Percentiles rank a stretch among this genome's conserved stretches.
These are phyloP conservation scores for Drosophila lacteicornis DNA, from an alignment of 1,140 invertebrate species.

Conservation along the genomic window DNA sequence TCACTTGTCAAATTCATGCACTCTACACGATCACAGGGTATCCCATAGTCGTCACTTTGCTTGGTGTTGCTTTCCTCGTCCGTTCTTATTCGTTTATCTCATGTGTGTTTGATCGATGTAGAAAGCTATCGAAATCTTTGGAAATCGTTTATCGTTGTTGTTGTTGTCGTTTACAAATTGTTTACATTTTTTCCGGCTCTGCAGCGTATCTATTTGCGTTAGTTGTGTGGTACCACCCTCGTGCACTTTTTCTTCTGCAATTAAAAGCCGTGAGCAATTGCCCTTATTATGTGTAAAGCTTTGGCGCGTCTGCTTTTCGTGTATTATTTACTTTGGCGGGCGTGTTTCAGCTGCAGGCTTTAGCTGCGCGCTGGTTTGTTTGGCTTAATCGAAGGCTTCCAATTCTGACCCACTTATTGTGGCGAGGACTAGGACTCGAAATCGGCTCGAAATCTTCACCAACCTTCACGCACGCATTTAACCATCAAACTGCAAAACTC, in stretches of 20 bases:
- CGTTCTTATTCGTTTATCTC: conserved; percentile 33
- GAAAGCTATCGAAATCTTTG: conserved; percentile 32
- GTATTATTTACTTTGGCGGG: conserved; percentile 27
- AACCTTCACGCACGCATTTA: conserved; percentile 79
- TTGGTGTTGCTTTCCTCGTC: conserved; percentile 16
- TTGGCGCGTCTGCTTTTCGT: conserved; percentile 20
- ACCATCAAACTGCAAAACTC: conserved; percentile 63
- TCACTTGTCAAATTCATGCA: conserved; percentile 43
- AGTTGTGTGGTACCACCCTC: conserved; percentile 30
- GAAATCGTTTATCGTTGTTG: conserved; percentile 14
- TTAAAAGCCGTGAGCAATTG: conserved; percentile 30
- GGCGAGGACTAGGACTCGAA: conserved; percentile 62
- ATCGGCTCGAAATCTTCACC: conserved; percentile 64
- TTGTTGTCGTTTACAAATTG: conserved; percentile 26
- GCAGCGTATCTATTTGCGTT: background rate
- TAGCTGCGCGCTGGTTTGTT: conserved; percentile 41
- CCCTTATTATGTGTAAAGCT: conserved; percentile 16
- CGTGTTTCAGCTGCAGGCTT: conserved; percentile 27
- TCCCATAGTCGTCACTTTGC: conserved; percentile 34
- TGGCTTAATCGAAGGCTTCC: conserved; percentile 47
- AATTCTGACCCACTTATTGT: conserved; percentile 71
- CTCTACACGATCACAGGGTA: conserved; percentile 20
- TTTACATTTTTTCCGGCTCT: conserved; percentile 38
- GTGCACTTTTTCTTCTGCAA: conserved; percentile 31
- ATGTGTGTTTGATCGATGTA: conserved; percentile 38